Evolutionary conservation across 2,797 vertebrate species (phyloP).

Genomic region (Simalia tracyae): DNA sequence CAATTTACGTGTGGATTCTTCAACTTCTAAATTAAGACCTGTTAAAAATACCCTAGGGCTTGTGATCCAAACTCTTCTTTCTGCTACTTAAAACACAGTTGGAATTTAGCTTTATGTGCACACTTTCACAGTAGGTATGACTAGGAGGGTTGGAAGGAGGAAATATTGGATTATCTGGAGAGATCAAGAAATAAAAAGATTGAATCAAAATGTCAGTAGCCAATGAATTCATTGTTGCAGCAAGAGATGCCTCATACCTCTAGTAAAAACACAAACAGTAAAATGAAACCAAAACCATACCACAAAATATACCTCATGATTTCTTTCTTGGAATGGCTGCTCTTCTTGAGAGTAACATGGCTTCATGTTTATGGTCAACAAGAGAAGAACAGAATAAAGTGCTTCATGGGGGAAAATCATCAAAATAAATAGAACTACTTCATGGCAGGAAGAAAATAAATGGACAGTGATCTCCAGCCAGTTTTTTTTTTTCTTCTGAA

Average conservation of each 20-base stretch:
- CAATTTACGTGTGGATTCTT: conserved; percentile 22
- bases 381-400: conserved; percentile 76
- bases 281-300: conserved; percentile 41
- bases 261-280: conserved; percentile 53
- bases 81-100: conserved; percentile 59
- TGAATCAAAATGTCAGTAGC: conserved; percentile 23
- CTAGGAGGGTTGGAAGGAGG: not conserved
- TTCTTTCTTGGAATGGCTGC: conserved; percentile 63
- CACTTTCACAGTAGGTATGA: conserved; percentile 52
- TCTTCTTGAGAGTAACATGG: conserved; percentile 58
- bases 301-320: conserved; percentile 17
- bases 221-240: conserved; percentile 54
- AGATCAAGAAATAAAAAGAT: conserved; percentile 36
- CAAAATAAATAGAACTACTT: conserved; percentile 80
- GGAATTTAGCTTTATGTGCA: conserved; percentile 30
- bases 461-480: conserved; percentile 57
- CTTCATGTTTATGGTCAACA: conserved; percentile 65
- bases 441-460: conserved; percentile 69
- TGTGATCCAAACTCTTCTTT: conserved; percentile 42
- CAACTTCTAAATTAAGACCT: conserved; percentile 51
- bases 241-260: conserved; percentile 48
- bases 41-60: conserved; percentile 42
- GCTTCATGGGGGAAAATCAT: conserved; percentile 73
- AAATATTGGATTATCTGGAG: conserved; percentile 50
- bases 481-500: conserved; percentile 49